Evolutionary conservation across 2,113 vertebrate species (phyloP).

Genomic region (Aegypius monachus): DNA sequence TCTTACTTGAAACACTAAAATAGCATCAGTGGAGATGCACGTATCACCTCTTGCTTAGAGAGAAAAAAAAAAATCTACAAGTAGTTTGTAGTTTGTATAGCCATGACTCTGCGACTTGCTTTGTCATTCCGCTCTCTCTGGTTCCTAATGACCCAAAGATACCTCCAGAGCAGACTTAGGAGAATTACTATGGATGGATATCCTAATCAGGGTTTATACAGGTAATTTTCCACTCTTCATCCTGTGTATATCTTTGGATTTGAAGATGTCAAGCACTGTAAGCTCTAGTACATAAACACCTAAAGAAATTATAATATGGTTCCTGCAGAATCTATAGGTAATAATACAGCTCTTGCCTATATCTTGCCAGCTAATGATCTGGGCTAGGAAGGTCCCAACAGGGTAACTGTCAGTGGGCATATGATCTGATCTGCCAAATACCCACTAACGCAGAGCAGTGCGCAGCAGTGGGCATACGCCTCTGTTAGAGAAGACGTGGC

Average conservation of each 20-base stretch:
- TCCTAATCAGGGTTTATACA: neutral
- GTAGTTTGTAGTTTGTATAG: neutral
- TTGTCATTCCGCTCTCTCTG: neutral
- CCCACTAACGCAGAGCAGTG: neutral
- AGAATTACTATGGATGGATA: neutral
- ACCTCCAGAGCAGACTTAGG: neutral
- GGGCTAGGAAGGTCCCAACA: neutral
- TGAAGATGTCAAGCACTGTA: neutral
- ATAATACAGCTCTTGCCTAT: neutral
- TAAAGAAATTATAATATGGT: neutral
- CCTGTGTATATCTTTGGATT: neutral
- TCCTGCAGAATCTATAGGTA: neutral
- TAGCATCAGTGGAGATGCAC: neutral
- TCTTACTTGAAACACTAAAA: neutral
- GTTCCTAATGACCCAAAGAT: neutral
- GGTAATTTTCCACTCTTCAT: neutral
- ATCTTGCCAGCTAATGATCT: neutral
- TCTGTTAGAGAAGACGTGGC: neutral
- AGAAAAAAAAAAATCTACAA: neutral
- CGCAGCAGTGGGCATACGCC: neutral
- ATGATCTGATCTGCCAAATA: neutral
- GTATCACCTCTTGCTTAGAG: neutral
- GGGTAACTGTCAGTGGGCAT: neutral
- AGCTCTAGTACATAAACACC: neutral
- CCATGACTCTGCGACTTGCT: neutral